Base-by-base conservation (phyloP, 2,888 invertebrate genomes). In the Homarus gammarus region DNA sequence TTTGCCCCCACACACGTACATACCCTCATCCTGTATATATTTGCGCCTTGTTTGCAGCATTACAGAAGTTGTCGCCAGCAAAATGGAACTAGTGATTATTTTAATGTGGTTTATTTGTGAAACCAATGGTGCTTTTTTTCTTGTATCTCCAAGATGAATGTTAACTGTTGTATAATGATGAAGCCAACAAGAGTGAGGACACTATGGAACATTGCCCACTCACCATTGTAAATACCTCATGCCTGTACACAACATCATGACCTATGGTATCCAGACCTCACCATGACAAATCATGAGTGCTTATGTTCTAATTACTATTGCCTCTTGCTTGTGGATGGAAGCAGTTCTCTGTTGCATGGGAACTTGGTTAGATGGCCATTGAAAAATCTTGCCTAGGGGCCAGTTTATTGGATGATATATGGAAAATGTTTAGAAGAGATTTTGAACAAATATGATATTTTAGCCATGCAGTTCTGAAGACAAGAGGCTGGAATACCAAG, bases 111-210 rank as follows among this genome's bases (percentile, higher is more conserved):
- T 89, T 89, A 84, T 89, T 89, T 89, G 79, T 85, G 81, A 89
- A 84, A 89, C 89, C 85, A 89, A 89, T 89, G 89, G 89, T 89
- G 89, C 89, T 89, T 89, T 89, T 89, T 89, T 89, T 89, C 84
- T 85, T 82, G 49, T 82, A 70, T 82, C 81, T 79, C 83, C 68
- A 84, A 89, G 78, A 78, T 84, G 77, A 89, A 79, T 84, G 84
- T 89, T 89, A 84, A 89, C 84, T 89, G 89, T 84, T 84, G 84
- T 61, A 84, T 84, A 72, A 61, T 84, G 88, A 77, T 73, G 61
- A 88, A 88, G 88, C 83, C 64, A 75, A 64, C 51, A 27, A 77
- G 88, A 88, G 84, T 83, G 84, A 61, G 84, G 77, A 72, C 31
- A 83, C 72, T 38, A 64, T 49, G 78, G 84, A 64, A 68, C 73